Percentiles rank a stretch among this genome's conserved stretches.
Evolutionary conservation across 2,797 vertebrate species (phyloP).

Genomic region (Erpetoichthys calabaricus): DNA sequence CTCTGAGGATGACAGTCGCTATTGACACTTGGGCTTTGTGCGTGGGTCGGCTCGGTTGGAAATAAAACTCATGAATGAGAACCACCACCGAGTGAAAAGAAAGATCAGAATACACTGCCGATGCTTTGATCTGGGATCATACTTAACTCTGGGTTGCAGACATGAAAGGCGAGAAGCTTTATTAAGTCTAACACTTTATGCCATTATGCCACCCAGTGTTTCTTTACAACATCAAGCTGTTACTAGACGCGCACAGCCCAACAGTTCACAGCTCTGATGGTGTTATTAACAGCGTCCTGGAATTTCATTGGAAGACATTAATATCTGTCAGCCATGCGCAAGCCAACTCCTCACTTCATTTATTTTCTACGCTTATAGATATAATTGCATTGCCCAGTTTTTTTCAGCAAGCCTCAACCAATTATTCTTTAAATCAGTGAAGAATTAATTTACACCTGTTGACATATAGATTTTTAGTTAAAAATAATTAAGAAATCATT

Average conservation of each 20-base stretch:
- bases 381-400: constrained; percentile 58
- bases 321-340: constrained; percentile 30
- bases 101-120: constrained; percentile 3
- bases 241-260: constrained; percentile 4
- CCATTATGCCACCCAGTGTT: not conserved
- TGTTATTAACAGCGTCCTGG: constrained; percentile 36
- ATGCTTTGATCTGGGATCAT: constrained; percentile 1
- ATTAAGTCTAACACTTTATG: constrained; percentile 1
- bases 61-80: too few relatives aligned
- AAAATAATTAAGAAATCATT: constrained; percentile 59
- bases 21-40: too few relatives aligned
- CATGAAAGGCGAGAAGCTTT: constrained; percentile 3
- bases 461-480: constrained; percentile 46
- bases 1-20: too few relatives aligned
- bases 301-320: constrained; percentile 33
- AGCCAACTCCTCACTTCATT: constrained; percentile 47
- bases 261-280: constrained; percentile 16
- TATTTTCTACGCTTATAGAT: constrained; percentile 47
- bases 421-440: constrained; percentile 50
- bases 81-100: not conserved
- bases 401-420: constrained; percentile 48
- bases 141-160: not conserved
- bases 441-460: constrained; percentile 64
- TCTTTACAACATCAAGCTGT: constrained; percentile 1
- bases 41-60: too few relatives aligned